Evolutionary conservation across 1,140 invertebrate genomes (phyloP).

Genomic region (Samia ricini): DNA sequence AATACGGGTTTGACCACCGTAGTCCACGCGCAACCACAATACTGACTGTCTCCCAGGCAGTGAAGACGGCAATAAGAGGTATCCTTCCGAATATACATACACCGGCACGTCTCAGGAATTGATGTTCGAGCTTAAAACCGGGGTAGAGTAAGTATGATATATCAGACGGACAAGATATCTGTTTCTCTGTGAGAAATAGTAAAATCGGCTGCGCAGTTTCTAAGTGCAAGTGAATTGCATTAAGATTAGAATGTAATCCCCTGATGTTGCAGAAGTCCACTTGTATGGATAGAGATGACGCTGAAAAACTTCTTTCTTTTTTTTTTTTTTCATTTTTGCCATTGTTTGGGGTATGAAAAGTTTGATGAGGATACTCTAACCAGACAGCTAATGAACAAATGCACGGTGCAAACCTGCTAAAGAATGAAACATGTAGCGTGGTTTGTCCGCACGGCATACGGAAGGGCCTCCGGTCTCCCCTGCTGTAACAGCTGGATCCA

Average conservation of each 20-base stretch:
- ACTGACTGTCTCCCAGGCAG: constrained; percentile 11
- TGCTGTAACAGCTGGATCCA: not conserved
- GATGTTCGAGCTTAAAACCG: too few relatives aligned
- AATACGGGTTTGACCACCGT: too few relatives aligned
- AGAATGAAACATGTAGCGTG: too few relatives aligned
- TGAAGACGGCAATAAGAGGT: too few relatives aligned
- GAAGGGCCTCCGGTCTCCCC: constrained; percentile 3
- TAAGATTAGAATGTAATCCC: not conserved
- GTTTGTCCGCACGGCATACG: not conserved
- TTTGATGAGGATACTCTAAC: too few relatives aligned
- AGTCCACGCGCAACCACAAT: constrained; percentile 19
- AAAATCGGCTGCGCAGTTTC: not conserved
- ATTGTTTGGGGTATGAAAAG: too few relatives aligned
- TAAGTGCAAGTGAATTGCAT: too few relatives aligned
- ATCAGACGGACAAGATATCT: constrained; percentile 4
- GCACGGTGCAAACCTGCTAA: too few relatives aligned
- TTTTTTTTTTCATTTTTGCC: too few relatives aligned
- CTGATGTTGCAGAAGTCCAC: constrained; percentile 1
- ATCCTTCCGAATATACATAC: not conserved
- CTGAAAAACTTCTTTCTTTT: too few relatives aligned
- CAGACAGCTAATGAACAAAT: too few relatives aligned
- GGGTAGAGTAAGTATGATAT: not conserved
- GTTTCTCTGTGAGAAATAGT: not conserved
- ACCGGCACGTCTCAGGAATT: not conserved
- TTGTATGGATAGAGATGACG: not conserved